Percentiles rank a stretch among this genome's conserved stretches.
Evolutionary conservation across 2,113 vertebrate genomes (phyloP).

Genomic region (Synchiropus splendidus): DNA sequence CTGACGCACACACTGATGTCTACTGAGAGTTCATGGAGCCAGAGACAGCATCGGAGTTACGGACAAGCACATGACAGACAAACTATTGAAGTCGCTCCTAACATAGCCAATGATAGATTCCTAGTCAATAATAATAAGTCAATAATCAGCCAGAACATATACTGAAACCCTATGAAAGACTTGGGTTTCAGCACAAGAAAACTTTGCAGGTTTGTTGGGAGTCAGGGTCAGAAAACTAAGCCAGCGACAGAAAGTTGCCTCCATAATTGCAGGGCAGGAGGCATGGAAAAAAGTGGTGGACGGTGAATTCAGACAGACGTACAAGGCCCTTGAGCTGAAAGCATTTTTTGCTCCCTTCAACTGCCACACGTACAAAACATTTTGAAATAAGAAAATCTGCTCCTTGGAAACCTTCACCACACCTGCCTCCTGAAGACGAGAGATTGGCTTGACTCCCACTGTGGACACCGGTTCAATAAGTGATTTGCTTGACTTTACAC

Average conservation of each 20-base stretch:
- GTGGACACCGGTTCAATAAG: slow-evolving; percentile 17
- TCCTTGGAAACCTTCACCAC: slow-evolving; percentile 1
- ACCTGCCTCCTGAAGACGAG: slow-evolving; percentile 31
- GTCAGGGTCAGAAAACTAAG: too few relatives aligned
- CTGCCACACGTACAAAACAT: slow-evolving; percentile 6
- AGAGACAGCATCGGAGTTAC: too few relatives aligned
- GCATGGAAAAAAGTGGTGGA: slow-evolving; percentile 14
- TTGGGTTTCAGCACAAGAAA: too few relatives aligned
- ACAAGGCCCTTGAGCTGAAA: slow-evolving; percentile 17
- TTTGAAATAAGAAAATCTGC: slow-evolving; percentile 3
- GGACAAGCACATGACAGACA: too few relatives aligned
- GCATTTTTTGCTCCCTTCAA: slow-evolving; percentile 19
- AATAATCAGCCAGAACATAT: too few relatives aligned
- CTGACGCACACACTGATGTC: too few relatives aligned
- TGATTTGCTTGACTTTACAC: slow-evolving; percentile 14
- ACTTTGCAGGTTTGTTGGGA: too few relatives aligned
- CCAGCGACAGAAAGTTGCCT: not conserved
- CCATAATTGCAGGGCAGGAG: slow-evolving; percentile 1
- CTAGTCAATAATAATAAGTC: too few relatives aligned
- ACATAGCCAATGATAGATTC: too few relatives aligned
- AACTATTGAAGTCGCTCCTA: too few relatives aligned
- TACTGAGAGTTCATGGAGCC: too few relatives aligned
- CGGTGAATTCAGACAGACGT: not conserved
- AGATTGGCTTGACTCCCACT: slow-evolving; percentile 29
- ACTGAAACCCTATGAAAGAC: too few relatives aligned